phyloP scores from a whole-genome alignment of 2,113 vertebrate genomes.

The Turnix velox region DNA sequence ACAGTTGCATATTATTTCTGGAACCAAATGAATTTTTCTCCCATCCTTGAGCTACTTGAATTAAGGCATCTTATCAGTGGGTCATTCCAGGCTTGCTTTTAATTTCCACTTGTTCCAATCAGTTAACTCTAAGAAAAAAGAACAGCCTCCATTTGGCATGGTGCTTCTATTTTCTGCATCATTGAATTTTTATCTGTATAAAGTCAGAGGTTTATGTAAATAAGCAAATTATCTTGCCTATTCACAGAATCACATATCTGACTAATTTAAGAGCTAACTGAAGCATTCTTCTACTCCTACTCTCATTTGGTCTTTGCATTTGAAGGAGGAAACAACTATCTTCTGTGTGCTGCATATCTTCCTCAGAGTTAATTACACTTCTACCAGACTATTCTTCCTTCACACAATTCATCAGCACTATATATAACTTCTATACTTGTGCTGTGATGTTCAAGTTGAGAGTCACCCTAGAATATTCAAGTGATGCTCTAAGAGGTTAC shows the following conservation, averaged over 20 bases:
- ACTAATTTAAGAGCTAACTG: not conserved
- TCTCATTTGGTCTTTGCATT: not conserved
- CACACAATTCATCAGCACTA: not conserved
- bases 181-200: conserved; percentile 8
- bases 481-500: not conserved
- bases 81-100: conserved; percentile 28
- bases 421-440: not conserved
- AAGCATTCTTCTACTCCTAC: not conserved
- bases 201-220: conserved; percentile 28
- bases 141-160: not conserved
- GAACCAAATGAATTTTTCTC: not conserved
- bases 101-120: conserved; percentile 42
- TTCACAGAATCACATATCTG: not conserved
- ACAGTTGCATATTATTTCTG: not conserved
- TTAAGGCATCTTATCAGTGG: not conserved
- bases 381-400: not conserved
- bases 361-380: not conserved
- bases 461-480: not conserved
- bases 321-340: not conserved
- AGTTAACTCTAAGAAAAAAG: conserved; percentile 32
- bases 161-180: conserved; percentile 37
- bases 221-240: not conserved
- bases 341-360: not conserved
- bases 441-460: not conserved
- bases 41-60: not conserved